Percentiles rank a stretch among this genome's conserved stretches.
phyloP scores from a whole-genome alignment of 2,113 vertebrate genomes.

The Elachura formosa region DNA sequence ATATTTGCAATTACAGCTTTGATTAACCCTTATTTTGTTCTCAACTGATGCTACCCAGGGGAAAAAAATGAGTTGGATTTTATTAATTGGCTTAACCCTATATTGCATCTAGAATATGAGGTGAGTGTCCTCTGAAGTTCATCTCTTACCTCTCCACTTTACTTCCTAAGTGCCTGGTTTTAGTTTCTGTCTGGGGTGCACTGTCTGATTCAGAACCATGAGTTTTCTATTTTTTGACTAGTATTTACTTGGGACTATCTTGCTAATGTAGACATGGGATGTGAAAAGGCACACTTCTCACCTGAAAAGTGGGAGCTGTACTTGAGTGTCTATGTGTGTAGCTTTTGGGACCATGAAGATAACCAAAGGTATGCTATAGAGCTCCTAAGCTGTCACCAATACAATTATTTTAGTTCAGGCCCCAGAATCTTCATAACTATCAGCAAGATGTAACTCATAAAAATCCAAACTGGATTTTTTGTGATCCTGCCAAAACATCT shows the following conservation, averaged over 20 bases:
- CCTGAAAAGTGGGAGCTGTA: background rate
- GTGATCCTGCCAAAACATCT: background rate
- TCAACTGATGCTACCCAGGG: background rate
- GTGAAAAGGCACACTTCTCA: background rate
- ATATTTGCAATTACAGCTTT: background rate
- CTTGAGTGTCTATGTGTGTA: background rate
- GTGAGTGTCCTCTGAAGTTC: background rate
- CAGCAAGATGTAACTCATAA: background rate
- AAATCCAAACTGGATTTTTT: background rate
- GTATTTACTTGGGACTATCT: background rate
- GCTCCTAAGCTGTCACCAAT: background rate
- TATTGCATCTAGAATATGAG: background rate
- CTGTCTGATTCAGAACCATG: background rate
- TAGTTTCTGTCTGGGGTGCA: background rate
- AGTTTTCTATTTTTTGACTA: background rate
- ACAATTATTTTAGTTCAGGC: background rate
- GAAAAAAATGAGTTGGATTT: background rate
- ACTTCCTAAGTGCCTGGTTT: background rate
- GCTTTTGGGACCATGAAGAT: background rate
- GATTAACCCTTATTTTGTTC: background rate
- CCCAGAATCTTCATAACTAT: background rate
- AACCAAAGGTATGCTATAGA: background rate
- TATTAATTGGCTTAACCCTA: background rate
- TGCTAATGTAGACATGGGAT: background rate
- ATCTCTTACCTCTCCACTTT: background rate